Percentiles rank a stretch among this genome's conserved stretches.
Conservation (phyloP, 2,113 vertebrate genomes). For the Phyllostomus discolor region DNA sequence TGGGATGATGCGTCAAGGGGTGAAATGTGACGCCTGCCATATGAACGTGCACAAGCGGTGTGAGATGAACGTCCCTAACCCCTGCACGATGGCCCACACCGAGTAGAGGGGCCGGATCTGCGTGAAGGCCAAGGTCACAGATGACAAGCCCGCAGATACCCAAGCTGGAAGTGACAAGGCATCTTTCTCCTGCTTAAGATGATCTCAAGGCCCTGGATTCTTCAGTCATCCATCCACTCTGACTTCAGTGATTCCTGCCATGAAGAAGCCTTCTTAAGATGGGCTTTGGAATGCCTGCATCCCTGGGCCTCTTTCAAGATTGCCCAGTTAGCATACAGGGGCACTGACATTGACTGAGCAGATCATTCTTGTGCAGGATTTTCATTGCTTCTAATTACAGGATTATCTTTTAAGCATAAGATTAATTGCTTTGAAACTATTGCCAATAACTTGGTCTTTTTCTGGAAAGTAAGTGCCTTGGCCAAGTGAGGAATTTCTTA, state of each 20-base stretch:
- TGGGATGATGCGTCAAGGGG: background rate
- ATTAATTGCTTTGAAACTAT: conserved; percentile 73
- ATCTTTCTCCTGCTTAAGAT: background rate
- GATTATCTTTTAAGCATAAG: conserved; percentile 65
- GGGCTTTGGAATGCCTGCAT: background rate
- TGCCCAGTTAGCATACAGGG: conserved; percentile 6
- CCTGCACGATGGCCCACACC: background rate
- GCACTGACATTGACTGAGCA: conserved; percentile 25
- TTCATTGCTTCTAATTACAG: conserved; percentile 76
- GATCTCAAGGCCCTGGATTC: background rate
- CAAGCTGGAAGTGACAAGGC: background rate
- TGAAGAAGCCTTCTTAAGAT: background rate
- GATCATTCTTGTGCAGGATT: conserved; percentile 46
- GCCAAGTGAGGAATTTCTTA: background rate
- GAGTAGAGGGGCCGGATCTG: background rate
- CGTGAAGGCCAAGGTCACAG: background rate
- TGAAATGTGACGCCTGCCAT: background rate
- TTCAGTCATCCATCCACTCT: background rate
- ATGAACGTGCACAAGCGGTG: background rate
- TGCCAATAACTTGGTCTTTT: conserved; percentile 54
- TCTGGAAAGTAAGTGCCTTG: conserved; percentile 42
- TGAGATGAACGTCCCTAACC: background rate
- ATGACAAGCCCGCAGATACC: background rate
- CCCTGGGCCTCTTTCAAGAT: conserved; percentile 27
- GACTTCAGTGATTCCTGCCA: background rate